Base-by-base conservation (phyloP, 1,140 invertebrate genomes). In the Camponotus floridanus region DNA sequence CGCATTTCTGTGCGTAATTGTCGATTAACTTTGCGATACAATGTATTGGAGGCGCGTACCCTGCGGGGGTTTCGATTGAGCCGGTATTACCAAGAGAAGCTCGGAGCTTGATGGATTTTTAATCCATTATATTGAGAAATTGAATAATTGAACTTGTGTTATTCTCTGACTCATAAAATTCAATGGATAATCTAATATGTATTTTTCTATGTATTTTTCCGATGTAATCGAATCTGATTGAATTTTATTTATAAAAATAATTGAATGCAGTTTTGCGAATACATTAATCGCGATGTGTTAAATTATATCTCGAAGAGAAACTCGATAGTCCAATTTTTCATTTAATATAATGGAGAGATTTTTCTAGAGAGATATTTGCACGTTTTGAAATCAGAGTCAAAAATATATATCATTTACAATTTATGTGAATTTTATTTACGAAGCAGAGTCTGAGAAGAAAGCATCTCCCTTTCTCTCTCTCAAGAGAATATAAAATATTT, bases 11-110 rank as follows among this genome's bases (percentile, higher is more conserved):
- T 62, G 68, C 79, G 79, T 73, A 83, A 83, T 83, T 83, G 79
- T 71, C 68, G 79, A 83, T 83, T 83, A 83, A 83, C 68, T 83
- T 74, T n/a, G 71, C 2, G 55, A 73, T 73, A 71, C 15, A 21
- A 67, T 68, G 64, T 26, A 18, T 70, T 42, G 33, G 18, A 21
- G 36, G 33, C 36, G 39, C 57, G 33, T 11, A 51, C 13, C 45
- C 36, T 11, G 48, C 48, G 7, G 21, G 15, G n/a, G 3, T 57
- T 11, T 39, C 8, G 13, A 4, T 15, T 31, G 39, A 15, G 4
- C 4, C 42, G 11, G 11, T 45, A 67, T 65, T 67, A 36, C 11
- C 5, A 8, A 39, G 13, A n/a, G 13, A 21, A 51, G 33, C 2
- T 64, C n/a, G 76, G 51, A 36, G 45, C 45, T 51, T 51, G n/a